Evolutionary conservation across 2,888 invertebrate species (phyloP), one percentile per base, ranked within the genome.

Genomic region (Cryptocephalus moraei): DNA sequence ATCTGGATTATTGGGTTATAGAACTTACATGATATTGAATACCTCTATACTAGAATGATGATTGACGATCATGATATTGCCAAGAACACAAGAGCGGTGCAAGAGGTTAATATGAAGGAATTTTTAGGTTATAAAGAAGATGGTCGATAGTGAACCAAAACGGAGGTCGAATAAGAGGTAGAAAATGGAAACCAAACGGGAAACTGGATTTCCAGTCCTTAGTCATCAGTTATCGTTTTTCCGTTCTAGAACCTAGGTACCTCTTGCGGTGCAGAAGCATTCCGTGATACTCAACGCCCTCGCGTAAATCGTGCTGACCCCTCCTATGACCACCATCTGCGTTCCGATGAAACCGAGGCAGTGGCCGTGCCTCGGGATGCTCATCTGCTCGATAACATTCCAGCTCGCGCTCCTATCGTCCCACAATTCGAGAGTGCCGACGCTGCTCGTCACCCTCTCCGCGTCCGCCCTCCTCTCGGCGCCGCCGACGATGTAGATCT

Each of bases 401-500:
- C 84, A 84, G 49, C 69, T 64, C 34, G 74, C 71, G 8, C 65
- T 69, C 46, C 73, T 72, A 60, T 74, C 73, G 60, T 80, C 76
- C 80, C 80, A 81, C 14, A 76, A 66, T 59, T 82, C 82, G 41
- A 82, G 74, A 12, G 73, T 73, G 4, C 73, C 73, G 8, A 80
- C 73, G 51, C 82, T 82, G 0, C 77, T 75, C 1, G 75, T 52
- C 33, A 13, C 36, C 12, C 42, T 75, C 45, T 74, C 74, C 3
- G 40, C 43, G 39, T 47, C 43, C 9, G 70, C 63, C 6, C 73
- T 66, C 61, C 75, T 76, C 3, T 79, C 79, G 36, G 82, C 82
- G 2, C 85, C 85, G 1, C 84, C 86, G 47, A 85, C 74, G 33
- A 84, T 65, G 60, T 78, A 84, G 39, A 85, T 63, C 50, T 73